Evolutionary conservation across 2,797 vertebrate genomes (phyloP).

Genomic region (Sciurus vulgaris): DNA sequence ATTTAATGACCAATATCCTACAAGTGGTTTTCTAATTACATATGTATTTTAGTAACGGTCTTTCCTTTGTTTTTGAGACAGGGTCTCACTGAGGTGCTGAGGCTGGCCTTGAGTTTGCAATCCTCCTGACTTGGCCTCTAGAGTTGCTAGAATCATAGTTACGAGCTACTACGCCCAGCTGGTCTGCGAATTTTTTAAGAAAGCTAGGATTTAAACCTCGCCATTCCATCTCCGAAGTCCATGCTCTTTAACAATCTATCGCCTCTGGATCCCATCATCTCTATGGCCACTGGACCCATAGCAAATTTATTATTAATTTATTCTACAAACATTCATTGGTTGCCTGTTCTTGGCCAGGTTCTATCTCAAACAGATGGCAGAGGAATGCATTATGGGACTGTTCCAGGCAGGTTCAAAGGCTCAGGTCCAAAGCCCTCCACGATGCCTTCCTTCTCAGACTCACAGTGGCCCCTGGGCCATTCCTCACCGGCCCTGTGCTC

Average conservation of each 20-base stretch:
- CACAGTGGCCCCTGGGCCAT: not conserved
- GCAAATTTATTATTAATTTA: not conserved
- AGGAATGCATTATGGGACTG: not conserved
- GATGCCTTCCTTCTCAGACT: not conserved
- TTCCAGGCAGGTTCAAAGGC: not conserved
- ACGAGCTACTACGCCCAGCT: no score
- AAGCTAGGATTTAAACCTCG: constrained; percentile 4
- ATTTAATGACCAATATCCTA: constrained; percentile 40
- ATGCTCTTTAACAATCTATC: not conserved
- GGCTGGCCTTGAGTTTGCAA: no score
- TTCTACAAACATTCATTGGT: not conserved
- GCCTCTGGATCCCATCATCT: not conserved
- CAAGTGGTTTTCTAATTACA: not conserved
- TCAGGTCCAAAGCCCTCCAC: not conserved
- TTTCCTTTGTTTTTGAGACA: not conserved
- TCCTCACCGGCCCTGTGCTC: not conserved
- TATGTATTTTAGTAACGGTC: constrained; percentile 18
- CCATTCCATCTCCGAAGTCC: not conserved
- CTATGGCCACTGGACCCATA: not conserved
- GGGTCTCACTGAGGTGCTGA: no score
- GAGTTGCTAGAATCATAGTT: no score
- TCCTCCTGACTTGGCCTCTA: no score
- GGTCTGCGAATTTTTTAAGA: not conserved
- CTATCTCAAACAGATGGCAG: not conserved
- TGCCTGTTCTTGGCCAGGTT: not conserved